phyloP scores from a whole-genome alignment of 2,888 invertebrate species.

The Argyra leucocephala region DNA sequence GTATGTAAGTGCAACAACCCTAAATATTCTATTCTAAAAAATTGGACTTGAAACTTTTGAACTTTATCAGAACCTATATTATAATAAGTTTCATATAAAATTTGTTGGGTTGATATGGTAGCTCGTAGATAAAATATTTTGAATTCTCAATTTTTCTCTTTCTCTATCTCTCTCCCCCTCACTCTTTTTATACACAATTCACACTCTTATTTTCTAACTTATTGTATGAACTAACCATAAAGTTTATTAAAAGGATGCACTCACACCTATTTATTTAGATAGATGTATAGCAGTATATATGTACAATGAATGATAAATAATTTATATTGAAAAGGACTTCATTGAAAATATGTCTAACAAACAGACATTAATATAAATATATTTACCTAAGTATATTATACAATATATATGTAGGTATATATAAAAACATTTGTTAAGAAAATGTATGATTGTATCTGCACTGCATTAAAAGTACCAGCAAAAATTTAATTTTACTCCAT shows the following conservation, averaged over 20 bases:
- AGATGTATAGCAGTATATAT: background rate
- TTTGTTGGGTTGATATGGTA: background rate
- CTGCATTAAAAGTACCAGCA: no score
- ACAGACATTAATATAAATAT: no score
- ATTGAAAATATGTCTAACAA: no score
- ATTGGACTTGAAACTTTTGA: background rate
- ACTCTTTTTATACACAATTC: background rate
- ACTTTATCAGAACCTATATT: background rate
- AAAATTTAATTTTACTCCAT: no score
- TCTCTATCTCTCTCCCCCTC: no score
- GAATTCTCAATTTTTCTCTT: background rate
- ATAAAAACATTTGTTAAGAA: background rate
- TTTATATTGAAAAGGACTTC: no score
- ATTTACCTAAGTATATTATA: background rate
- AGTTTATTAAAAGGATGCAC: no score
- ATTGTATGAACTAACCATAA: background rate
- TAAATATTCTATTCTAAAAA: background rate
- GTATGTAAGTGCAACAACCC: conserved; percentile 4
- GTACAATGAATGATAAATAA: no score
- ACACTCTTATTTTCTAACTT: background rate
- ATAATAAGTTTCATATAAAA: background rate
- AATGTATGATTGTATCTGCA: no score
- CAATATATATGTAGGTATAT: background rate
- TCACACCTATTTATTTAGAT: no score
- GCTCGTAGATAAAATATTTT: background rate